Evolutionary conservation across 2,113 vertebrate species (phyloP), one percentile per base, ranked within the genome.

Genomic region (Pollimyrus isidori): DNA sequence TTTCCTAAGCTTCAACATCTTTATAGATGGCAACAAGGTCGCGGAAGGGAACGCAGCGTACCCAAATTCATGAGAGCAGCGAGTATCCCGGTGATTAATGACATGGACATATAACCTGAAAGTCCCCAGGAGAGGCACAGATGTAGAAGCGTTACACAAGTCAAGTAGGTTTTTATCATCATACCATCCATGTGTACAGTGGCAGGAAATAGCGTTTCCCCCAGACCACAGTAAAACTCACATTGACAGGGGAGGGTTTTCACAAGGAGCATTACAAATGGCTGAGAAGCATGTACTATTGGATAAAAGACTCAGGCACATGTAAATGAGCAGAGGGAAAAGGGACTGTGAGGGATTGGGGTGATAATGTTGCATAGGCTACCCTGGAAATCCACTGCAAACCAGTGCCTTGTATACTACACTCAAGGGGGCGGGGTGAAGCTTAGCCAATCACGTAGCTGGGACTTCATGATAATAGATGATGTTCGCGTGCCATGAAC

Each of bases 401-500:
- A 87, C 48, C 65, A 42, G 35, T 4, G 48, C 23, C 84, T 46
- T n/a, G 39, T 26, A 35, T 73, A 35, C 30, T 17, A 35, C 13
- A 73, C 65, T 30, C 65, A 15, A 5, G 11, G 19, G 56, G 35
- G 73, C 48, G 88, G 45, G 73, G 73, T 45, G 46, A 26, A 87
- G 87, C 87, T 26, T 23, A 45, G 48, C 73, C 65, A 87, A 56
- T 90, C 48, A 62, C 56, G 48, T 35, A 50, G 46, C 65, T n/a
- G 86, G 26, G 69, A 50, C 58, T 26, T 90, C 58, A 56, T 35
- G 6, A 19, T 90, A 87, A 88, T 83, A 87, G 26, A 83, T 82
- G 26, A 83, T 82, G 56, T n/a, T 9, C 7, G 21, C 2, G 85
- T 49, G 45, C 23, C n/a, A 65, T 65, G 62, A 11, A 62, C 21